phyloP scores from a whole-genome alignment of 1,140 invertebrate species.

The Apocrypta bakeri region DNA sequence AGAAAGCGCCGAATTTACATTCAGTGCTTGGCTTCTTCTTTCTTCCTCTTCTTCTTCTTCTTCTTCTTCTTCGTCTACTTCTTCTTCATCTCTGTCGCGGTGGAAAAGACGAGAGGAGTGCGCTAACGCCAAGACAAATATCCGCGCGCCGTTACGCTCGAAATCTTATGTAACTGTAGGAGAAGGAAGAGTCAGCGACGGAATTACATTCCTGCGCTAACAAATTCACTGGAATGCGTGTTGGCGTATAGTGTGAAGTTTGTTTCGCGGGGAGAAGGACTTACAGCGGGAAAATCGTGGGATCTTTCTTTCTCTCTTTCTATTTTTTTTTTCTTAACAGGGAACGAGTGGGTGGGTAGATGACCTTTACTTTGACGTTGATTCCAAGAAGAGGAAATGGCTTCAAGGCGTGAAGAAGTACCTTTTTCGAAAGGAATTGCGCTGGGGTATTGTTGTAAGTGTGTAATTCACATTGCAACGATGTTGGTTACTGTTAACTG shows the following conservation, averaged over 20 bases:
- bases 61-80: not conserved
- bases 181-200: not conserved
- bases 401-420: too few species aligned
- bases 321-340: too few species aligned
- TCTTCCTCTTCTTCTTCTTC: too few species aligned
- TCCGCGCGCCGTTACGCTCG: not conserved
- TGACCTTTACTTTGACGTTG: too few species aligned
- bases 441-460: too few species aligned
- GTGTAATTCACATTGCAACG: too few species aligned
- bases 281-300: not conserved
- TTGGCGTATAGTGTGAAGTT: not conserved
- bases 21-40: slow-evolving; percentile 5
- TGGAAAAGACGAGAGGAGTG: not conserved
- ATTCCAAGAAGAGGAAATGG: too few species aligned
- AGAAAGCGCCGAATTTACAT: slow-evolving; percentile 37
- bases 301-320: not conserved
- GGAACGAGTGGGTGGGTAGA: too few species aligned
- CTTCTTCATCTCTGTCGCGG: not conserved
- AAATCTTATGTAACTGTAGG: slow-evolving; percentile 14
- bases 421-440: too few species aligned
- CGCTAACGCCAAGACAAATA: slow-evolving; percentile 42
- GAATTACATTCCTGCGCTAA: slow-evolving; percentile 39
- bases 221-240: slow-evolving; percentile 20
- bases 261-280: not conserved
- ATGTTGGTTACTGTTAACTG: too few species aligned